These are phyloP conservation scores for Dynastes tityus DNA, from an alignment of 2,888 invertebrate species.

Conservation along the genomic window DNA sequence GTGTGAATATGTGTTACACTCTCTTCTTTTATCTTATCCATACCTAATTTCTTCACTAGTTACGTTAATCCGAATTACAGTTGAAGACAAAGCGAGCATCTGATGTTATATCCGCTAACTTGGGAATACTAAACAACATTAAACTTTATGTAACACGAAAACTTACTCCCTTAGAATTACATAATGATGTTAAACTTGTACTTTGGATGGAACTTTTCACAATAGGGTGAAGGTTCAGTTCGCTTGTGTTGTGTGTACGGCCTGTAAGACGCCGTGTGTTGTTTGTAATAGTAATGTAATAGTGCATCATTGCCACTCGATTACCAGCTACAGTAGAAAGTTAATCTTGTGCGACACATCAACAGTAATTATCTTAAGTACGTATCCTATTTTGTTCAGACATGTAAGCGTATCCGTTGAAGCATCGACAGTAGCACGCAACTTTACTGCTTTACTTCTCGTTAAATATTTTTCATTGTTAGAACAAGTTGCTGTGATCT, in stretches of 20 bases:
- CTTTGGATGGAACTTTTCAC: constrained; percentile 39
- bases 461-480: too few species aligned
- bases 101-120: constrained; percentile 9
- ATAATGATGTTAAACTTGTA: constrained; percentile 37
- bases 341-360: constrained; percentile 19
- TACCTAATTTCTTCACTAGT: not conserved
- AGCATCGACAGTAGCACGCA: too few species aligned
- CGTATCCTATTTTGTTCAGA: too few species aligned
- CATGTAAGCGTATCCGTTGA: too few species aligned
- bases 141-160: constrained; percentile 39
- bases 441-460: too few species aligned
- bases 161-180: constrained; percentile 40
- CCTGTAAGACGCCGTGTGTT: not conserved
- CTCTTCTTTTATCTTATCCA: too few species aligned
- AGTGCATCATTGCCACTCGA: constrained; percentile 13
- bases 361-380: not conserved
- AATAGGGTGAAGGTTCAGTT: constrained; percentile 8
- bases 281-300: constrained; percentile 4
- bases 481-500: too few species aligned
- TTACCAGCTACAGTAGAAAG: constrained; percentile 15
- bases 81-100: constrained; percentile 4
- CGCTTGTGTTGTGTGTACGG: constrained; percentile 12
- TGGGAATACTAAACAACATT: constrained; percentile 28
- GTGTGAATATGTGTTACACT: too few species aligned
- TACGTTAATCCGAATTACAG: constrained; percentile 16